These are phyloP conservation scores for Beroe ovata DNA, from an alignment of 37 sponge, comb jelly and placozoan species.

Conservation along the genomic window DNA sequence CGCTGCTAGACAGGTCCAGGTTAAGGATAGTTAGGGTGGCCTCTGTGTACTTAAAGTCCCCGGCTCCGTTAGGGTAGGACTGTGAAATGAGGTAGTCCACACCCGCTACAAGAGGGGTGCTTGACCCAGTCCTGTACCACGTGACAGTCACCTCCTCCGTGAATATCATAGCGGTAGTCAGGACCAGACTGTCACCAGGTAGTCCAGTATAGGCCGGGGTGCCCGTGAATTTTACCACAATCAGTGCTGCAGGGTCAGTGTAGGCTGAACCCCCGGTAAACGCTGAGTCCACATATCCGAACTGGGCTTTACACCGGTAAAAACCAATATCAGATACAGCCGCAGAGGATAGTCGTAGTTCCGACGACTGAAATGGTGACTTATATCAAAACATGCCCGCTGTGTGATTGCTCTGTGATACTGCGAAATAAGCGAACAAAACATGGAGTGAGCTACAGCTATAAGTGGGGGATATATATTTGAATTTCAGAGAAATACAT, in stretches of 20 bases:
- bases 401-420: no score
- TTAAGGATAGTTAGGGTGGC: neutral
- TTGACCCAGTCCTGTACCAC: neutral
- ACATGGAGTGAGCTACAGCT: no score
- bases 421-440: no score
- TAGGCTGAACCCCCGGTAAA: neutral
- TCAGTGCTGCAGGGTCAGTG: constrained; percentile 32
- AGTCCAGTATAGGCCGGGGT: neutral
- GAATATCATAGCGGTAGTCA: constrained; percentile 11
- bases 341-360: neutral
- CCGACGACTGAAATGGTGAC: constrained; percentile 20
- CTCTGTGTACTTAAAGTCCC: constrained; percentile 29
- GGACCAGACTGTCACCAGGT: neutral
- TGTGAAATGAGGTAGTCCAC: neutral
- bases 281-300: neutral
- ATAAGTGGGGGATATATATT: no score
- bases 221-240: neutral
- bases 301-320: constrained; percentile 44
- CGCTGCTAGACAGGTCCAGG: neutral
- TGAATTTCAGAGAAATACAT: no score
- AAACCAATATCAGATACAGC: neutral
- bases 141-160: constrained; percentile 13
- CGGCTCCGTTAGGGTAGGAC: neutral
- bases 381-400: no score
- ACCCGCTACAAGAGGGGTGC: neutral